Evolutionary conservation across 2,113 vertebrate genomes (phyloP), one percentile per base, ranked within the genome.

Genomic region (Ammodytes dubius): DNA sequence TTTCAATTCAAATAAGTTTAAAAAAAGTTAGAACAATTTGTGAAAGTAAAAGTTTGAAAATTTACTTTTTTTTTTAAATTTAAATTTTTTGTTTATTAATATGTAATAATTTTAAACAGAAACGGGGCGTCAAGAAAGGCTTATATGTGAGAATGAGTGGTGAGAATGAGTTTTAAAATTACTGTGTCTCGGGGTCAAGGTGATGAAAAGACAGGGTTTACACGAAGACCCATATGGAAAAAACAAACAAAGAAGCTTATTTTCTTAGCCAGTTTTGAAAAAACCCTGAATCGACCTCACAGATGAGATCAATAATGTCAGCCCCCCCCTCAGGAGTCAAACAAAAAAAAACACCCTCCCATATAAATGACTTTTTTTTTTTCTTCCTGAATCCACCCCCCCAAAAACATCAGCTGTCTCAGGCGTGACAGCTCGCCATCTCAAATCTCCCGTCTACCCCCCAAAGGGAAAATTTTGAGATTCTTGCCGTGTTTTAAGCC

Each of bases 291-390:
- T n/a, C 1, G n/a, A 63, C n/a, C 39, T 7, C 15, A 37, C n/a
- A 68, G 63, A 67, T 19, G 11, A 82, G 57, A 59, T n/a, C 3
- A 73, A 54, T 60, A 47, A 43, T 49, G 56, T 59, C 58, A 70
- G 59, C n/a, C 15, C 17, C 4, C 6, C 66, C 15, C 54, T 59
- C 60, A 58, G 50, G 65, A 27, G 15, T 60, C 46, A 57, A 43
- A 77, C 8, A 17, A 7, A 27, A 6, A 19, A 39, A 54, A 58
- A 35, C 42, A 12, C 15, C 0, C 49, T 69, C 63, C 63, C 13
- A 84, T 74, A 50, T 43, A 57, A 54, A 73, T 4, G 3, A 17
- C 9, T 52, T 1, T 0, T 7, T 0, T 7, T 27, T 46, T 35
- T 39, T 2, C 15, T 10, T 60, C 78, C 27, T 60, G 66, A 63